These are phyloP conservation scores for Phrynosoma platyrhinos DNA, from an alignment of 2,113 vertebrate genomes.

Conservation along the genomic window DNA sequence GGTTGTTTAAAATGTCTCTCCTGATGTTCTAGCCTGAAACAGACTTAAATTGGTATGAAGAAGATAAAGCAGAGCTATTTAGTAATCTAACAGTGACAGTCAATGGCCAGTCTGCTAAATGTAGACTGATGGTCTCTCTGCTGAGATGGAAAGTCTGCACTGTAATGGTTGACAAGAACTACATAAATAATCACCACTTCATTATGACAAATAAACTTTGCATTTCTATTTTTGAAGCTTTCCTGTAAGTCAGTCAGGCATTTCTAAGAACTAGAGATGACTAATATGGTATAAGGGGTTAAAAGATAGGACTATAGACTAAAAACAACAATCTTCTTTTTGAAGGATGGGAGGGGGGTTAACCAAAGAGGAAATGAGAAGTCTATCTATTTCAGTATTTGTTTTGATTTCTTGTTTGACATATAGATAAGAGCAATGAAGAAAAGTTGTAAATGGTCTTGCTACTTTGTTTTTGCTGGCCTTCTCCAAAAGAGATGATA, in stretches of 20 bases:
- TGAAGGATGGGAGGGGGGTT: accelerated
- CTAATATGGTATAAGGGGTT: conserved; percentile 11
- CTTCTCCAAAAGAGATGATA: background rate
- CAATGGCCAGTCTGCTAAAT: background rate
- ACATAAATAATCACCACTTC: background rate
- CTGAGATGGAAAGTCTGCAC: background rate
- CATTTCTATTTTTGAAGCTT: conserved; percentile 18
- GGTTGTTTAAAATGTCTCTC: accelerated
- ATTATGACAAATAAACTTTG: conserved; percentile 24
- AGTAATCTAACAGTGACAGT: background rate
- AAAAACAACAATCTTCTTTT: conserved; percentile 2
- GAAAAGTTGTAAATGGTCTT: background rate
- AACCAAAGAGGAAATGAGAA: background rate
- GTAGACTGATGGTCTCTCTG: accelerated
- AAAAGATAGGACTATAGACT: conserved; percentile 9
- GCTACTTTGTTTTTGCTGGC: background rate
- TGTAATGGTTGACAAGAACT: accelerated
- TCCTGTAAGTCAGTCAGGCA: conserved; percentile 33
- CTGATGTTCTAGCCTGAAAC: accelerated
- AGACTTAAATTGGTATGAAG: background rate
- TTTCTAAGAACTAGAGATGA: conserved; percentile 47
- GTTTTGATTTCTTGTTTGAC: background rate
- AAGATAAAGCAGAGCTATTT: accelerated
- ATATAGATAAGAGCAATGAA: background rate
- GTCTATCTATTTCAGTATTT: background rate